These are phyloP conservation scores for Margaritifera margaritifera DNA, from an alignment of 2,888 invertebrate genomes.

Conservation along the genomic window DNA sequence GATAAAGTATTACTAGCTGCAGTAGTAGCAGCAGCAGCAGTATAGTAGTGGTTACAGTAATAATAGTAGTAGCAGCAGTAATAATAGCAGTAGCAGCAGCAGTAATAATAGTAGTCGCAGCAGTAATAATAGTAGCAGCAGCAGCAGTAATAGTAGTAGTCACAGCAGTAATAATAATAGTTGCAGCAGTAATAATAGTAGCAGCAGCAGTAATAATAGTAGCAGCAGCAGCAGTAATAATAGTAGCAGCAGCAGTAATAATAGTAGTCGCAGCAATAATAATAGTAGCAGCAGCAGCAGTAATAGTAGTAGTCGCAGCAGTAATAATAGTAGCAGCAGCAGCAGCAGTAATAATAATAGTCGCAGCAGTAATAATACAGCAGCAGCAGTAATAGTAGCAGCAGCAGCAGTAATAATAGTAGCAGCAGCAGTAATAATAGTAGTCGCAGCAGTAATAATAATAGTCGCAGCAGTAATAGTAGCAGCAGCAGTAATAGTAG, in stretches of 20 bases:
- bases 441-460: neutral
- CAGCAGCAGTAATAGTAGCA: constrained; percentile 6
- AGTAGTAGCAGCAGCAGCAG: too few relatives aligned
- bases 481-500: neutral
- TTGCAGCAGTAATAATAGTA: neutral
- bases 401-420: neutral
- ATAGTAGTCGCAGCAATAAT: constrained; percentile 19
- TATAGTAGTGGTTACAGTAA: neutral
- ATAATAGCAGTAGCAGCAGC: constrained; percentile 1
- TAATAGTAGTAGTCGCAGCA: constrained; percentile 15
- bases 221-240: constrained; percentile 16
- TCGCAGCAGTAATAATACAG: constrained; percentile 3
- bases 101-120: constrained; percentile 1
- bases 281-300: constrained; percentile 16
- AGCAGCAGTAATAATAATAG: constrained; percentile 5
- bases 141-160: constrained; percentile 3
- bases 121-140: constrained; percentile 1
- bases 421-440: constrained; percentile 3
- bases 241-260: constrained; percentile 20
- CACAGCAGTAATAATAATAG: constrained; percentile 2
- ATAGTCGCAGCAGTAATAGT: constrained; percentile 6
- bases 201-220: constrained; percentile 1
- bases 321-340: neutral
- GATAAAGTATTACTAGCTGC: too few relatives aligned
- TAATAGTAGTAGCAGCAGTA: constrained; percentile 6